Evolutionary conservation across 2,797 vertebrate genomes (phyloP).

Genomic region (Acridotheres tristis): DNA sequence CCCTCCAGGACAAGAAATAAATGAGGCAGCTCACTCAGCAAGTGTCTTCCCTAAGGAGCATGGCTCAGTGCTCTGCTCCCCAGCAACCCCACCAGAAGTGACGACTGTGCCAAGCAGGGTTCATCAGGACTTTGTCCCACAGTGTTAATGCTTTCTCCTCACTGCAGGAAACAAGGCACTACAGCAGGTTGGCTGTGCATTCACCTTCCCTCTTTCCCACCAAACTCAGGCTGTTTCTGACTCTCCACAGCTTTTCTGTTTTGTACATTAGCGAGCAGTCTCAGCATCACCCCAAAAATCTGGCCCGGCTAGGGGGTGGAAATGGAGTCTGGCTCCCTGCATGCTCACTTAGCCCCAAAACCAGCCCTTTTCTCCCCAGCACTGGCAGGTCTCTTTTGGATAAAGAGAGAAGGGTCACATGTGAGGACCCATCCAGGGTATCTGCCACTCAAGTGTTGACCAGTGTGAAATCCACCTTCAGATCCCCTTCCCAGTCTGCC

Average conservation of each 20-base stretch:
- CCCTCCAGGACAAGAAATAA: background rate
- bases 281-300: background rate
- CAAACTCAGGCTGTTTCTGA: background rate
- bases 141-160: background rate
- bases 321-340: background rate
- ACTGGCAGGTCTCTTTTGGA: background rate
- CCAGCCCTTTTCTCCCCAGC: background rate
- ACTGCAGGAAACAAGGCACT: background rate
- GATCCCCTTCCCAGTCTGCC: background rate
- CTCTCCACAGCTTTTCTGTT: background rate
- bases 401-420: background rate
- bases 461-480: background rate
- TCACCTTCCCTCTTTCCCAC: background rate
- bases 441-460: accelerated
- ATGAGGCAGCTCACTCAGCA: background rate
- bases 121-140: background rate
- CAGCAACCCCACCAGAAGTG: background rate
- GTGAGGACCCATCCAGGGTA: background rate
- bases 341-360: background rate
- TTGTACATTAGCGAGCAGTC: accelerated
- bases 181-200: background rate
- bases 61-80: background rate
- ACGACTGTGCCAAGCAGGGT: background rate
- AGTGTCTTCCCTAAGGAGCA: background rate
- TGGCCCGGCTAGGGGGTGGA: background rate